A percentile compares a stretch with the other conserved stretches of the same genome.
phyloP scores from a whole-genome alignment of 2,113 vertebrate species.

The Coptodon rendalli region DNA sequence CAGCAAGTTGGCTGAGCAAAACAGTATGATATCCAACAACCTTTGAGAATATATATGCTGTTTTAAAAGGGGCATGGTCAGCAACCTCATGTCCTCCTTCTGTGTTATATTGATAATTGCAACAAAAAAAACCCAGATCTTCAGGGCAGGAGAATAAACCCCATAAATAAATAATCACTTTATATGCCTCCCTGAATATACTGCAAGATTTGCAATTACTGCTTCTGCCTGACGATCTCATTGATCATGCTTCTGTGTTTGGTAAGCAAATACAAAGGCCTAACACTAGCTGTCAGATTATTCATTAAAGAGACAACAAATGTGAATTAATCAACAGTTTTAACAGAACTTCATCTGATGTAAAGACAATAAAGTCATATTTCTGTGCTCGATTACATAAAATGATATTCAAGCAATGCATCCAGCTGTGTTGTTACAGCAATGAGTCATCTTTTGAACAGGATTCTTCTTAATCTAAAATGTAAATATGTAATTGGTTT shows the following conservation, averaged over 20 bases:
- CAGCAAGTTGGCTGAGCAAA: not conserved
- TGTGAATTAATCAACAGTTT: not conserved
- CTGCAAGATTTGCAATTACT: not conserved
- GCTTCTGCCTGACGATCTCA: not conserved
- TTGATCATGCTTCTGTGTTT: not conserved
- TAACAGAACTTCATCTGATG: not conserved
- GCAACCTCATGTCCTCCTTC: not conserved
- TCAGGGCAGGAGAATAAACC: not conserved
- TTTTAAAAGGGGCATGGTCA: not conserved
- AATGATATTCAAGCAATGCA: not conserved
- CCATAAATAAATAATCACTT: not conserved
- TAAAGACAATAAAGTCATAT: not conserved
- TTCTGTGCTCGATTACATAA: not conserved
- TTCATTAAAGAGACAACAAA: not conserved
- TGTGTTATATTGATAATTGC: not conserved
- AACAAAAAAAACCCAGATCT: accelerated
- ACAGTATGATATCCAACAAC: not conserved
- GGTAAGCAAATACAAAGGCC: not conserved
- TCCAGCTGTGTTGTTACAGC: not conserved
- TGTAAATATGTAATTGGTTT: not conserved
- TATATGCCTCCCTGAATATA: not conserved
- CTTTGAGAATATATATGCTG: not conserved
- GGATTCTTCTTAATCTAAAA: not conserved
- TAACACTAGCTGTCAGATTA: not conserved
- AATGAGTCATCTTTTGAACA: accelerated